Percentiles rank a stretch among this genome's conserved stretches.
Conservation (phyloP, 2,888 invertebrate genomes). For the Linnaemya tessellans region DNA sequence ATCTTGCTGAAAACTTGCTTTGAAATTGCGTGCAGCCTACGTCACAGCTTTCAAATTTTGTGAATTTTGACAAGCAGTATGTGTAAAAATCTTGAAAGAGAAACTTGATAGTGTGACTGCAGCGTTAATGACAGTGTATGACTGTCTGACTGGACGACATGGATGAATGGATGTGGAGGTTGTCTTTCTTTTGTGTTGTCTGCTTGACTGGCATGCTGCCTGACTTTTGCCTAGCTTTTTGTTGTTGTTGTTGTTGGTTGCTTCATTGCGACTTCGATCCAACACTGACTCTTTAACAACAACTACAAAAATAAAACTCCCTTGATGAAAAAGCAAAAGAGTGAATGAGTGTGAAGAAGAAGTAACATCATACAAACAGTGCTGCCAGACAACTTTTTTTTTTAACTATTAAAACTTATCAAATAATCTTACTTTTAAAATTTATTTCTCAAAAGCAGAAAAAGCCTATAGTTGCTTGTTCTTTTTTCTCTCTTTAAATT, state of each 20-base stretch:
- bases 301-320: constrained; percentile 49
- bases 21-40: too few species aligned
- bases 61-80: too few species aligned
- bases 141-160: constrained; percentile 76
- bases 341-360: constrained; percentile 27
- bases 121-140: constrained; percentile 79
- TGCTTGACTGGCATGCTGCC: background rate
- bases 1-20: too few species aligned
- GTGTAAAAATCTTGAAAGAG: too few species aligned
- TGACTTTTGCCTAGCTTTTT: constrained; percentile 43
- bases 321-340: constrained; percentile 31
- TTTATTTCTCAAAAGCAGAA: too few species aligned
- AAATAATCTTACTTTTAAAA: too few species aligned
- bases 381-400: background rate
- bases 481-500: too few species aligned
- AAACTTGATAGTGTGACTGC: too few species aligned
- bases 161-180: constrained; percentile 71
- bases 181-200: constrained; percentile 8
- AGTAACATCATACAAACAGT: background rate
- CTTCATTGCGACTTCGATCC: constrained; percentile 50
- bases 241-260: constrained; percentile 25
- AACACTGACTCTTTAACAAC: constrained; percentile 32
- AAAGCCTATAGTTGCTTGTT: too few species aligned
- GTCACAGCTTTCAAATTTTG: too few species aligned
- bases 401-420: too few species aligned